These are phyloP conservation scores for Adelognathus sp. DNA, from an alignment of 2,888 invertebrate species.

Conservation along the genomic window DNA sequence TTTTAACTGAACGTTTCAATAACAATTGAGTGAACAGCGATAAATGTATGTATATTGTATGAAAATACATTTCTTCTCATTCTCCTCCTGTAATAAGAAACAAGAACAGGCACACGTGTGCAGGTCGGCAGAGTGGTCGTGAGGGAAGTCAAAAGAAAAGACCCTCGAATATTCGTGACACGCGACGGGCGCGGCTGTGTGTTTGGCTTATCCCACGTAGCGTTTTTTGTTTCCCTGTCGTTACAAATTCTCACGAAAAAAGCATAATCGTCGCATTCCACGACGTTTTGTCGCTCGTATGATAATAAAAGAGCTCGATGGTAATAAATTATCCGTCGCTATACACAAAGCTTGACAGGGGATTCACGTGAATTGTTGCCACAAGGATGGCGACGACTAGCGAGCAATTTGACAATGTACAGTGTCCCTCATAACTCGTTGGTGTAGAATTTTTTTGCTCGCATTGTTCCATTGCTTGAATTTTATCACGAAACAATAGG, in stretches of 20 bases:
- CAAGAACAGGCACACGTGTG: no score
- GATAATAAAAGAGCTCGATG: constrained; percentile 15
- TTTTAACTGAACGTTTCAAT: no score
- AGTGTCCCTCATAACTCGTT: not conserved
- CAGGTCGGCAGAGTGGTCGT: no score
- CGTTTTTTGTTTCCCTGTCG: not conserved
- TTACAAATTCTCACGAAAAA: constrained; percentile 16
- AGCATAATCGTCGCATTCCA: constrained; percentile 47
- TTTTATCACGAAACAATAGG: no score
- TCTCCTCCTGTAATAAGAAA: no score
- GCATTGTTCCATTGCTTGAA: no score
- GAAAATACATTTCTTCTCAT: no score
- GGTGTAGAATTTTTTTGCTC: no score
- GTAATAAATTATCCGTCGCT: constrained; percentile 34
- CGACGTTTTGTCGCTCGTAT: constrained; percentile 18
- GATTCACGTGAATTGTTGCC: constrained; percentile 17
- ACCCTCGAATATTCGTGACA: not conserved
- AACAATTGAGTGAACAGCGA: no score
- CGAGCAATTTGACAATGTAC: not conserved
- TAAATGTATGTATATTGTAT: no score
- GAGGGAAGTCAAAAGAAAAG: not conserved
- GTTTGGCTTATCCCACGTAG: not conserved
- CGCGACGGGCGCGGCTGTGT: not conserved
- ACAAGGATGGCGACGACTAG: constrained; percentile 3
- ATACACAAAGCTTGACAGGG: constrained; percentile 16